Base-by-base conservation (phyloP, 2,797 vertebrate species). In the Anolis apletophallus region DNA sequence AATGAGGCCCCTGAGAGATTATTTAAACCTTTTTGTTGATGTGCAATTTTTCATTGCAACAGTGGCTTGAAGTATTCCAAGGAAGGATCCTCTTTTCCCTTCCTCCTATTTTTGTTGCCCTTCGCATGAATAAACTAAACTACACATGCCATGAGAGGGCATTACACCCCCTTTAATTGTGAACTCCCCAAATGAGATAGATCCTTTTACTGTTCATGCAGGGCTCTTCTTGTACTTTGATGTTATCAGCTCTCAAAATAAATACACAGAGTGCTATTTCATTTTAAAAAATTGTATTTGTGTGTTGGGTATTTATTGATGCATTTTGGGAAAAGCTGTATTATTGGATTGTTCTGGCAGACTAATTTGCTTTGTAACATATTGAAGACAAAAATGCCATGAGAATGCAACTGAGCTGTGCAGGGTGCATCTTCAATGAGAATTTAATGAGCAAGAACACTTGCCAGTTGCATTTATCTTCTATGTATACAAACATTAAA, bases 381-480 rank as follows among this genome's bases (percentile, higher is more conserved):
- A 80, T 36, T 73, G 68, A 80, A 67, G 52, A 52, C 81, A 75
- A 73, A 73, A 46, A 73, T n/a, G 34, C 68, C 16, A 11, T 67
- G 57, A 73, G 46, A 84, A 68, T 32, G 21, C 81, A 61, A 32
- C 29, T 77, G 61, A 76, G 52, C 74, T 61, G 10, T 46, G 14
- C 76, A 67, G 26, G 19, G 57, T 80, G 74, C 50, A 75, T 46
- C 69, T 88, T 88, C 46, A 46, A 80, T 88, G 13, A 80, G 67
- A 59, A 85, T 85, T 78, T 85, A 85, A 85, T 83, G 68, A 79
- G 68, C 76, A 78, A 71, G 52, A 87, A 32, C 21, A 14, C 61
- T 34, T 87, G 46, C 36, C 9, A 34, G 50, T 83, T 46, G 36
- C 40, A 32, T 52, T 32, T 77, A 71, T 32, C 34, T 52, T 68